Evolutionary conservation across 1,140 invertebrate species (phyloP).

Genomic region (Drosophila albomicans): DNA sequence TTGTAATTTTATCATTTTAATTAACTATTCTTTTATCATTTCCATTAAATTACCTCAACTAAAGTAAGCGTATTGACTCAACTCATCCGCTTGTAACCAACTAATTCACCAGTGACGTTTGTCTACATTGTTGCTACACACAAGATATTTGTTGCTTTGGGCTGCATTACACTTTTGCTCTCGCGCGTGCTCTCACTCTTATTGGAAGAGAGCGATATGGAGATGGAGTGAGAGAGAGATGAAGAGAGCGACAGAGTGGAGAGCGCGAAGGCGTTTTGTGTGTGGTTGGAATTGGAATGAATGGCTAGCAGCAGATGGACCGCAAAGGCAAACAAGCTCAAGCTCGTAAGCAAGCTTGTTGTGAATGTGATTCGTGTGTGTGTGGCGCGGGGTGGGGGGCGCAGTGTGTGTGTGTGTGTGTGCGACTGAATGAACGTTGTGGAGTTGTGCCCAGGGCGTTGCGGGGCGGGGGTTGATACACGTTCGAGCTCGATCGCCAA

Average conservation of each 20-base stretch:
- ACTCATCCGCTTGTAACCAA: too few relatives aligned
- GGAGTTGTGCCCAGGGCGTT: not conserved
- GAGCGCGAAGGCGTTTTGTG: not conserved
- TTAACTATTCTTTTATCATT: too few relatives aligned
- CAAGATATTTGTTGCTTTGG: too few relatives aligned
- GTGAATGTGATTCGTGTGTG: conserved; percentile 46
- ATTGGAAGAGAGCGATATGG: too few relatives aligned
- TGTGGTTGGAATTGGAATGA: conserved; percentile 68
- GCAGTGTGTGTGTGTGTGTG: not conserved
- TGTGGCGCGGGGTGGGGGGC: not conserved
- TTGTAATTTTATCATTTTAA: too few relatives aligned
- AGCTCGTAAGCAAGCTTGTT: conserved; percentile 33
- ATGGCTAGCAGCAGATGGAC: conserved; percentile 70
- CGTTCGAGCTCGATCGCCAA: conserved; percentile 58
- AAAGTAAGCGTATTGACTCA: too few relatives aligned
- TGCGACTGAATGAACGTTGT: conserved; percentile 14
- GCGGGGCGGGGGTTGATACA: not conserved
- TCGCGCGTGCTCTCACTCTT: too few relatives aligned
- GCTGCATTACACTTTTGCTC: too few relatives aligned
- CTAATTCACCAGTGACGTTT: too few relatives aligned
- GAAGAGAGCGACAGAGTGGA: conserved; percentile 4
- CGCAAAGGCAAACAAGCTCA: conserved; percentile 38
- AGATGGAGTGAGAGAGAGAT: too few relatives aligned
- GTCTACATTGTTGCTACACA: too few relatives aligned
- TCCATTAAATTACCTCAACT: too few relatives aligned